Conservation (phyloP, 2,888 invertebrate genomes). For the Tenthredo livida region DNA sequence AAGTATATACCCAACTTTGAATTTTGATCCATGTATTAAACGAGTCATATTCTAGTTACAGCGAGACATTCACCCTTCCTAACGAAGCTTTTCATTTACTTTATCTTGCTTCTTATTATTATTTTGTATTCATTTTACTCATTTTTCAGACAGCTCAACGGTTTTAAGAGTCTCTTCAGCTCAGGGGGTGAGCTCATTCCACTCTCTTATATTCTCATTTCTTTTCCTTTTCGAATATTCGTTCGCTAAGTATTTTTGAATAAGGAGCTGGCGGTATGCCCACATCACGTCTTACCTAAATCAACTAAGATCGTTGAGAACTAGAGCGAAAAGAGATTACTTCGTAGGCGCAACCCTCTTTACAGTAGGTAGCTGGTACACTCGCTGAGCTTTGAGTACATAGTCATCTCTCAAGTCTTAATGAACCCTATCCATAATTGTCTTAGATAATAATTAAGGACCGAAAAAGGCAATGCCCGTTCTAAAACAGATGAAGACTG, state of each 20-base stretch:
- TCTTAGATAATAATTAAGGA: background rate
- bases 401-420: background rate
- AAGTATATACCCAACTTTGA: background rate
- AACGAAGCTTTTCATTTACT: background rate
- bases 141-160: background rate
- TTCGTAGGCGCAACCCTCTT: constrained; percentile 20
- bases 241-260: background rate
- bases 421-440: background rate
- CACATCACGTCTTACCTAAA: background rate
- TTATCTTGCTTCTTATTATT: background rate
- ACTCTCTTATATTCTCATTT: background rate
- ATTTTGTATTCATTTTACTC: background rate
- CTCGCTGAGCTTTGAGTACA: background rate
- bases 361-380: background rate
- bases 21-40: background rate
- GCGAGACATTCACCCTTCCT: background rate
- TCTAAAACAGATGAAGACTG: background rate
- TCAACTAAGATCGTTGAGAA: constrained; percentile 27
- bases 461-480: background rate
- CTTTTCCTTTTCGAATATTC: background rate
- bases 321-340: constrained; percentile 36
- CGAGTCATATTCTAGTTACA: background rate
- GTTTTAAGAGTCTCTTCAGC: background rate
- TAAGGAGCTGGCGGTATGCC: background rate
- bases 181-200: background rate